A percentile compares a stretch with the other conserved stretches of the same genome.
These are phyloP conservation scores for Hafferia zeledoni DNA, from an alignment of 2,797 vertebrate genomes.

Conservation along the genomic window DNA sequence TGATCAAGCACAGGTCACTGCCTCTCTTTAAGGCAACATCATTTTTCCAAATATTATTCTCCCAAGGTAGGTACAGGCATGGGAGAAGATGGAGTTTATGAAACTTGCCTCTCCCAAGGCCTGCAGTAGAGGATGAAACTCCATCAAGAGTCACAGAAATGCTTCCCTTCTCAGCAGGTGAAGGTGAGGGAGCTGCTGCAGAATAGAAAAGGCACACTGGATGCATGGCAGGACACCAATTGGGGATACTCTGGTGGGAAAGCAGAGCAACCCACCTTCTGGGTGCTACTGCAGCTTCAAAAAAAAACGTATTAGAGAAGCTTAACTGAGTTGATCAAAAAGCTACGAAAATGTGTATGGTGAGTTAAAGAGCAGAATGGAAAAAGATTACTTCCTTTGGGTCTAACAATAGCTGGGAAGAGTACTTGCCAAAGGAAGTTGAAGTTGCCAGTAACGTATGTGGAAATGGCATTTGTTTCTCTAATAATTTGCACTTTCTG, in stretches of 20 bases:
- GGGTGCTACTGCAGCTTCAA: neutral
- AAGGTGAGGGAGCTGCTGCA: neutral
- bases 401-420: neutral
- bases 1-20: neutral
- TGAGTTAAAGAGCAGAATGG: neutral
- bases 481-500: conserved; percentile 10
- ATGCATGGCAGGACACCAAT: neutral
- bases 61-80: neutral
- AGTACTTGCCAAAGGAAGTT: conserved; percentile 31
- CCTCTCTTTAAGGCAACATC: neutral
- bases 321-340: neutral
- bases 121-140: neutral
- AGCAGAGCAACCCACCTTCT: neutral
- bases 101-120: neutral
- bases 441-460: conserved; percentile 17
- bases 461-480: conserved; percentile 27
- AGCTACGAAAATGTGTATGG: neutral
- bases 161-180: neutral
- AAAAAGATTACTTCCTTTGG: neutral
- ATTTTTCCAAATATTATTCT: neutral
- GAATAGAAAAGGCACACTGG: neutral
- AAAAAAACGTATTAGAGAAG: neutral
- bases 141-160: neutral
- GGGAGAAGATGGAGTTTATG: neutral
- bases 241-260: neutral